phyloP scores from a whole-genome alignment of 2,797 vertebrate genomes.

The Allobates femoralis region DNA sequence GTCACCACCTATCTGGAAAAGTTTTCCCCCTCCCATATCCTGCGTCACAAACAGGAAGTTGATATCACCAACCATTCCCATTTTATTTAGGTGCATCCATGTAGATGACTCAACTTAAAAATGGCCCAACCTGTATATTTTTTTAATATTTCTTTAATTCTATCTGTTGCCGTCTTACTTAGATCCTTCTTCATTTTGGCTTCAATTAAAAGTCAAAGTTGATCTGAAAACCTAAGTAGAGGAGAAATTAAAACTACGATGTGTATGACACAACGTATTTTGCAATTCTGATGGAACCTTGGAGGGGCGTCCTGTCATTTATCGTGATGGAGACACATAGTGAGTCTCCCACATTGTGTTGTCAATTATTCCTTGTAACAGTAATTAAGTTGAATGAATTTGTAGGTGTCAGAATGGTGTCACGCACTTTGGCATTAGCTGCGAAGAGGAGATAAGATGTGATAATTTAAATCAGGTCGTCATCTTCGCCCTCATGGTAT shows the following conservation, averaged over 20 bases:
- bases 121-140: no score
- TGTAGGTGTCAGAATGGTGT: slow-evolving; percentile 31
- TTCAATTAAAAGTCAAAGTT: no score
- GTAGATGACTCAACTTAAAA: no score
- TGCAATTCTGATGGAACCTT: background rate
- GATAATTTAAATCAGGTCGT: background rate
- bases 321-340: background rate
- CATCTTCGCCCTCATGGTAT: background rate
- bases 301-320: background rate
- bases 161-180: background rate
- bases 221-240: no score
- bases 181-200: background rate
- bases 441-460: background rate
- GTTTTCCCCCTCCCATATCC: no score
- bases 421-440: background rate
- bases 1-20: no score
- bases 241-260: no score
- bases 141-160: no score
- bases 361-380: slow-evolving; percentile 32
- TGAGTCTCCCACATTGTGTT: background rate
- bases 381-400: slow-evolving; percentile 17
- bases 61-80: no score
- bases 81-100: no score
- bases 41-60: no score
- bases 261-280: background rate